These are phyloP conservation scores for Drosophila nigricruria DNA, from an alignment of 2,888 invertebrate genomes.

Conservation along the genomic window DNA sequence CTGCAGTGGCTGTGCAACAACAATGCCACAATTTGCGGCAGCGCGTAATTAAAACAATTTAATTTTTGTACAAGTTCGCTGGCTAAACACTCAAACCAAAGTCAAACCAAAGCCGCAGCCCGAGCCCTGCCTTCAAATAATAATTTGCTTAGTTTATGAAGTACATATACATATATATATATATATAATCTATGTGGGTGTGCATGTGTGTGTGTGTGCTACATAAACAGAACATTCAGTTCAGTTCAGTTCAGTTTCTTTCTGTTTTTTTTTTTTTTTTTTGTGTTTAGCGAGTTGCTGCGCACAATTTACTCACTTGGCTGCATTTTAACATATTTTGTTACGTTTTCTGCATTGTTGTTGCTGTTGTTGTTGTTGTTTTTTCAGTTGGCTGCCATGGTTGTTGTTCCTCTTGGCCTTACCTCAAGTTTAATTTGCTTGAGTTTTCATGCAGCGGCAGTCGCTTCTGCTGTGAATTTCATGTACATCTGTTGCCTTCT, in stretches of 20 bases:
- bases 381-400: constrained; percentile 74
- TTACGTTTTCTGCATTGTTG: constrained; percentile 78
- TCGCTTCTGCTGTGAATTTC: constrained; percentile 77
- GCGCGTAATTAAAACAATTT: constrained; percentile 82
- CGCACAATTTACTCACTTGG: constrained; percentile 81
- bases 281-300: constrained; percentile 45
- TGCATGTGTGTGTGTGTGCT: constrained; percentile 52
- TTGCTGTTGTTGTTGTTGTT: constrained; percentile 71
- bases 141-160: constrained; percentile 80
- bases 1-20: constrained; percentile 19
- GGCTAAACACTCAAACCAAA: constrained; percentile 34
- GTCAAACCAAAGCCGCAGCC: constrained; percentile 36
- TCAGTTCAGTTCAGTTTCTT: constrained; percentile 22
- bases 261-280: constrained; percentile 30
- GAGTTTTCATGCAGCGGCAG: constrained; percentile 70
- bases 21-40: constrained; percentile 76
- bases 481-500: constrained; percentile 67
- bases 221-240: constrained; percentile 74
- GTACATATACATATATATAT: constrained; percentile 36
- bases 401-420: constrained; percentile 61
- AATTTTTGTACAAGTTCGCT: constrained; percentile 78
- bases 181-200: constrained; percentile 28
- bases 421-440: constrained; percentile 77
- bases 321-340: constrained; percentile 80
- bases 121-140: constrained; percentile 76